These are phyloP conservation scores for Phoxinus dragarum DNA, from an alignment of 2,797 vertebrate species.

Conservation along the genomic window DNA sequence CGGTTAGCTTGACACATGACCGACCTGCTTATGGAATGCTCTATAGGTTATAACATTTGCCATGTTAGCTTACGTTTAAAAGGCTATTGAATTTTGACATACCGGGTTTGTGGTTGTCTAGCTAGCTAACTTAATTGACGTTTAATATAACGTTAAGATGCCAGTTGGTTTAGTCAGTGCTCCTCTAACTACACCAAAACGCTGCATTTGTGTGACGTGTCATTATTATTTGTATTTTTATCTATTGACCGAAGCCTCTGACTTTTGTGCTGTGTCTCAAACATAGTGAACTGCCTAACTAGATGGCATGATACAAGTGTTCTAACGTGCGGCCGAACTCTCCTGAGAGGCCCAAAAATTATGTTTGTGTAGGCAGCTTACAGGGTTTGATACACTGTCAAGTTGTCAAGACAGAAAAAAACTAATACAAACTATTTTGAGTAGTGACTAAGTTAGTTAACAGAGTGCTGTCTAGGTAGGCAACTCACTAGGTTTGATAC, in stretches of 20 bases:
- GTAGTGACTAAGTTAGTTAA: neutral
- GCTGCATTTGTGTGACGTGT: neutral
- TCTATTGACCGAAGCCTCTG: neutral
- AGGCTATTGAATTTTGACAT: neutral
- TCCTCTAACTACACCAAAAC: neutral
- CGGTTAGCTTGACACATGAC: neutral
- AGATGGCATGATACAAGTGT: neutral
- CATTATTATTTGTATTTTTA: neutral
- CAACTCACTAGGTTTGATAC: neutral
- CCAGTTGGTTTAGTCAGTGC: neutral
- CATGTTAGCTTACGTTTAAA: conserved; percentile 44
- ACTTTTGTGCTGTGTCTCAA: neutral
- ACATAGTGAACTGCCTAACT: neutral
- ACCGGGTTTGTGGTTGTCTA: neutral
- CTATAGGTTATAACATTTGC: neutral
- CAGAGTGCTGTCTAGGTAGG: neutral
- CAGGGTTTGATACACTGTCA: neutral
- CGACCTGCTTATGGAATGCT: neutral
- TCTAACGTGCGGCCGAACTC: neutral
- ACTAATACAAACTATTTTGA: no score
- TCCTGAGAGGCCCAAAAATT: neutral
- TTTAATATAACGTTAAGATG: neutral
- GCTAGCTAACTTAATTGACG: conserved; percentile 5
- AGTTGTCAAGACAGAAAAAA: neutral
- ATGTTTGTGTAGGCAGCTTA: neutral